These are phyloP conservation scores for Heterodera filipjevi DNA, from an alignment of 2,888 invertebrate species.

Conservation along the genomic window DNA sequence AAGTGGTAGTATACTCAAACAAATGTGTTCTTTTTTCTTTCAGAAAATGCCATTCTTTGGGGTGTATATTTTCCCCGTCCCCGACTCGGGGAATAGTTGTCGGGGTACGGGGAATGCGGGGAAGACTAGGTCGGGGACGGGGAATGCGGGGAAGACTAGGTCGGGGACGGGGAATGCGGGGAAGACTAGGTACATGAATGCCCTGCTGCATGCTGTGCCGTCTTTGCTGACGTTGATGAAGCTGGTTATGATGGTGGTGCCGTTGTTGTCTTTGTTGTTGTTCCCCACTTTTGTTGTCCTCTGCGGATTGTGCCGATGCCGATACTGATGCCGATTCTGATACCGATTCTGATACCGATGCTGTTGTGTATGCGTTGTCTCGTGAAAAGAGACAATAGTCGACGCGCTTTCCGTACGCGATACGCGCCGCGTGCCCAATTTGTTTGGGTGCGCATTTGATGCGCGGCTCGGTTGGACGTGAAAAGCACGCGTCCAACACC, in stretches of 20 bases:
- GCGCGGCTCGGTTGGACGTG: conserved; percentile 11
- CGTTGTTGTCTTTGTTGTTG: background rate
- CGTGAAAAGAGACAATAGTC: background rate
- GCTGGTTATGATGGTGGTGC: background rate
- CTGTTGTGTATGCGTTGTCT: background rate
- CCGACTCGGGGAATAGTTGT: no score
- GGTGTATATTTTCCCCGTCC: no score
- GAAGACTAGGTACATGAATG: conserved; percentile 18
- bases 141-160: no score
- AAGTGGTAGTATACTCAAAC: no score
- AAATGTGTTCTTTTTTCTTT: no score
- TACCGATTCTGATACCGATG: background rate
- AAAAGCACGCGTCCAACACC: conserved; percentile 45
- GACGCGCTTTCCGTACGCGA: conserved; percentile 36
- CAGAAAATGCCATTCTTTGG: no score
- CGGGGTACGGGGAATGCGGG: no score
- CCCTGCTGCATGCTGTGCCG: conserved; percentile 7
- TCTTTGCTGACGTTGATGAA: background rate
- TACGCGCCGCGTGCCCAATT: conserved; percentile 44
- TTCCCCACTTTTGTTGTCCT: background rate
- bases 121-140: no score
- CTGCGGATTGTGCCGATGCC: background rate
- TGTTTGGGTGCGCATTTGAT: conserved; percentile 41
- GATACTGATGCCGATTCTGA: no score
- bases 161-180: no score